A percentile compares a stretch with the other conserved stretches of the same genome.
Conservation (phyloP, 2,113 vertebrate genomes). For the Lichenostomus cassidix region DNA sequence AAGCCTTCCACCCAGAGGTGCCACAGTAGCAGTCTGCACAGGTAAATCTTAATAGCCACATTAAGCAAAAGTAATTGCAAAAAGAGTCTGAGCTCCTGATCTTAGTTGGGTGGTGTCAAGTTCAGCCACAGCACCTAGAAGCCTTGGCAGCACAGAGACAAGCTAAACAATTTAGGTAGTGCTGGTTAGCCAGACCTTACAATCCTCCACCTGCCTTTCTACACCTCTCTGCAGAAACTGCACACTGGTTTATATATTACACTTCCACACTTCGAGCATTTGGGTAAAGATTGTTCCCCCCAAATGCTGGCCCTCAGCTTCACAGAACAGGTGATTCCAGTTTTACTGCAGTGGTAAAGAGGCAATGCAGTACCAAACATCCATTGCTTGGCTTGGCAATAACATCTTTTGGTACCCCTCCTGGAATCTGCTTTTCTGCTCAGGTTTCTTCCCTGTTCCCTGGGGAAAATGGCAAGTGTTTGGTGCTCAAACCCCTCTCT, state of each 20-base stretch:
- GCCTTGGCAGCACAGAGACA: neutral
- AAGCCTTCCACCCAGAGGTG: neutral
- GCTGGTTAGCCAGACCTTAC: neutral
- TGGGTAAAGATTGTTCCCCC: neutral
- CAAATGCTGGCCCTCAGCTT: neutral
- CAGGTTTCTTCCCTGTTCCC: neutral
- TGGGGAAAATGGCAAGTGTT: neutral
- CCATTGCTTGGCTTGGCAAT: neutral
- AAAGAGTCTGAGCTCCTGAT: neutral
- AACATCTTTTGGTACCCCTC: too few relatives aligned
- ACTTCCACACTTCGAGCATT: neutral
- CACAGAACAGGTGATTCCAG: neutral
- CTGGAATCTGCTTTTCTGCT: neutral
- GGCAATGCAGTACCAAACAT: neutral
- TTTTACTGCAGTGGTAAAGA: neutral
- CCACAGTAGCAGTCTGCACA: neutral
- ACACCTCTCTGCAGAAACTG: neutral
- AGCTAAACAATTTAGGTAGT: neutral
- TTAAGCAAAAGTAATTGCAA: neutral
- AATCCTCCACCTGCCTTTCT: neutral
- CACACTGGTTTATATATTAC: neutral
- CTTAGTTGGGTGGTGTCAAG: neutral
- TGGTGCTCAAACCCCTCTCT: neutral
- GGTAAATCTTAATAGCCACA: rapidly evolving
- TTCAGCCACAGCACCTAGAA: neutral